Evolutionary conservation across 37 sponge, comb jelly and placozoan species (phyloP), one percentile per base, ranked within the genome.

Genomic region (Aphrocallistes beatrix): DNA sequence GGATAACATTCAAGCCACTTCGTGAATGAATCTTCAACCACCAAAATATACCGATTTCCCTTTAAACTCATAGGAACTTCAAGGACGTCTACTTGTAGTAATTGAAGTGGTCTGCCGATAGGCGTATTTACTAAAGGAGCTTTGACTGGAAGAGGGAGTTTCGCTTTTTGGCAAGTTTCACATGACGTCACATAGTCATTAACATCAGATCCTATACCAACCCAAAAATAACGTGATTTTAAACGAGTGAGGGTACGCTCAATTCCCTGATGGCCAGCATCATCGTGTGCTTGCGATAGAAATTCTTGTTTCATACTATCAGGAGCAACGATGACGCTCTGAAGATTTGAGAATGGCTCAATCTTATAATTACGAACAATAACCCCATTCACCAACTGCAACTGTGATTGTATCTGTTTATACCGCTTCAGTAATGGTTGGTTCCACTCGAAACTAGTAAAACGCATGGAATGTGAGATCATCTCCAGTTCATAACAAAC

Each of bases 1-100:
- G 86, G 92, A 40, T 84, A 82, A n/a, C 87, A 87, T 19, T 87
- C 89, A 1, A 82, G 82, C 91, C 89, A 91, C 50, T 88, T 87
- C 0, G 91, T 91, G 50, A 91, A 60, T 13, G 25, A 19, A 28
- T 91, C 87, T 60, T 88, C 86, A 0, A 88, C 23, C 0, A 91
- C 88, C 0, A 88, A 84, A 0, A 91, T 51, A 83, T 91, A 88
- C 37, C 82, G 45, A 50, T 87, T 91, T 37, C 84, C 86, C 28
- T 86, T 88, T 36, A 21, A 32, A 23, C 88, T 86, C 38, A 86
- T 8, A 36, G 91, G 85, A 0, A 91, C 84, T 23, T 88, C 84
- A n/a, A n/a, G 51, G 37, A 91, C 81, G 38, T 88, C 91, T 23
- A 88, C 86, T n/a, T 60, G 86, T 28, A 87, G 50, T 85, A 85